phyloP scores from a whole-genome alignment of 30 jellyfish, hydroid and myxozoan species.

The Phacellophora camtschatica region DNA sequence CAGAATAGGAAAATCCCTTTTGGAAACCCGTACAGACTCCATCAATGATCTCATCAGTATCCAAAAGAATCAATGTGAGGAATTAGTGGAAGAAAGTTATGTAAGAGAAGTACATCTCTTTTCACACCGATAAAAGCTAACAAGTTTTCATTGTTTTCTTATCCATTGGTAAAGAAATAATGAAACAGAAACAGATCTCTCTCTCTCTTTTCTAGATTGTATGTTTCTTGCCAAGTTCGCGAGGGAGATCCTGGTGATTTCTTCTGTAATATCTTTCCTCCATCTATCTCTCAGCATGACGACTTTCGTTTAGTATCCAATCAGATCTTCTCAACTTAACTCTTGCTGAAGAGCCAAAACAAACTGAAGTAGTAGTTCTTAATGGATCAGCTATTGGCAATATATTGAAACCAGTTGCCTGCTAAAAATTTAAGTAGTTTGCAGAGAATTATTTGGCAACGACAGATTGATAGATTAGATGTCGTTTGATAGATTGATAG shows the following conservation, averaged over 20 bases:
- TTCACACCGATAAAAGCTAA: background rate
- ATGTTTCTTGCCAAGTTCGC: slow-evolving; percentile 38
- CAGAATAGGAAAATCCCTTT: slow-evolving; percentile 24
- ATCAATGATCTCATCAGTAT: background rate
- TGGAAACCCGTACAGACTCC: slow-evolving; percentile 1
- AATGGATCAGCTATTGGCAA: slow-evolving; percentile 5
- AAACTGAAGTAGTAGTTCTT: background rate
- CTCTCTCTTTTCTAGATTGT: slow-evolving; percentile 35
- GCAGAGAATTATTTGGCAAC: background rate
- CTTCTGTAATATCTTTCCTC: background rate
- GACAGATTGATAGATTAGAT: background rate
- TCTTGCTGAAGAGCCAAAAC: background rate
- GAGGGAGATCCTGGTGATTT: slow-evolving; percentile 25
- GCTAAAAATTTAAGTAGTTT: background rate
- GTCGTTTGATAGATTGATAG: background rate
- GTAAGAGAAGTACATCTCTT: background rate
- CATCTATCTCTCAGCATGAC: background rate
- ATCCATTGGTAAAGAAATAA: background rate
- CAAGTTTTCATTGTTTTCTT: slow-evolving; percentile 17
- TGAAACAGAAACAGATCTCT: slow-evolving; percentile 7
- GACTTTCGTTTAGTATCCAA: background rate
- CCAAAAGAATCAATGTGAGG: background rate
- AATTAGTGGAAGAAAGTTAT: background rate
- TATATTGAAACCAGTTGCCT: background rate
- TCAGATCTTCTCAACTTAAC: background rate